Percentiles rank a stretch among this genome's conserved stretches.
phyloP scores from a whole-genome alignment of 2,888 invertebrate species.

The Chymomyza procnemis region DNA sequence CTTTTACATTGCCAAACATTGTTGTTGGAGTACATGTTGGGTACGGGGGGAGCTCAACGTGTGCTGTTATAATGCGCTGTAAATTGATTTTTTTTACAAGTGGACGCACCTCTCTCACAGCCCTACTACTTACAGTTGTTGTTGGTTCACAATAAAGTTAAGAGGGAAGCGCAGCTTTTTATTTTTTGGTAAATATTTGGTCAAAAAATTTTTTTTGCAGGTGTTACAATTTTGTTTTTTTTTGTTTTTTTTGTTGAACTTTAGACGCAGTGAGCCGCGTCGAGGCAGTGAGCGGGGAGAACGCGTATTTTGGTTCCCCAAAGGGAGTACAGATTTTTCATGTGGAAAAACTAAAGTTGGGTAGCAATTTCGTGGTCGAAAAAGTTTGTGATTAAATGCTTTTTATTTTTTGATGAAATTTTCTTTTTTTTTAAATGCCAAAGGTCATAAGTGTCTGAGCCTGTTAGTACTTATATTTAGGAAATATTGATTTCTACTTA shows the following conservation, averaged over 20 bases:
- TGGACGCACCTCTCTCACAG: background rate
- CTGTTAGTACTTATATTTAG: too few relatives aligned
- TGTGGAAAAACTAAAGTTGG: background rate
- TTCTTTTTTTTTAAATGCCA: background rate
- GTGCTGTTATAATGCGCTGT: conserved; percentile 52
- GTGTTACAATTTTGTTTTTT: conserved; percentile 46
- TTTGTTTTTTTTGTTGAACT: too few relatives aligned
- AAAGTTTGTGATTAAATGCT: conserved; percentile 1
- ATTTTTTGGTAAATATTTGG: conserved; percentile 56
- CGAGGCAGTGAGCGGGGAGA: too few relatives aligned
- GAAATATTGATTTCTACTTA: too few relatives aligned
- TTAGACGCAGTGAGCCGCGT: background rate
- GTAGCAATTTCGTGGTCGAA: background rate
- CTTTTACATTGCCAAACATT: background rate
- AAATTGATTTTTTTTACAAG: conserved; percentile 61
- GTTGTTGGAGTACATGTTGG: background rate
- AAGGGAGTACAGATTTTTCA: background rate
- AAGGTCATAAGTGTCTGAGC: background rate
- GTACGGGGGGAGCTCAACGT: conserved; percentile 6
- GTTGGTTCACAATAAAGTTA: conserved; percentile 12
- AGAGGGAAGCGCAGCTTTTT: conserved; percentile 8
- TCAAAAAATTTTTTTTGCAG: conserved; percentile 47
- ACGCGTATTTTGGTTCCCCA: too few relatives aligned
- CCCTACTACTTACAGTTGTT: conserved; percentile 5
- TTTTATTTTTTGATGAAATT: conserved; percentile 9